phyloP scores from a whole-genome alignment of 2,113 vertebrate genomes.

The Alces alces region DNA sequence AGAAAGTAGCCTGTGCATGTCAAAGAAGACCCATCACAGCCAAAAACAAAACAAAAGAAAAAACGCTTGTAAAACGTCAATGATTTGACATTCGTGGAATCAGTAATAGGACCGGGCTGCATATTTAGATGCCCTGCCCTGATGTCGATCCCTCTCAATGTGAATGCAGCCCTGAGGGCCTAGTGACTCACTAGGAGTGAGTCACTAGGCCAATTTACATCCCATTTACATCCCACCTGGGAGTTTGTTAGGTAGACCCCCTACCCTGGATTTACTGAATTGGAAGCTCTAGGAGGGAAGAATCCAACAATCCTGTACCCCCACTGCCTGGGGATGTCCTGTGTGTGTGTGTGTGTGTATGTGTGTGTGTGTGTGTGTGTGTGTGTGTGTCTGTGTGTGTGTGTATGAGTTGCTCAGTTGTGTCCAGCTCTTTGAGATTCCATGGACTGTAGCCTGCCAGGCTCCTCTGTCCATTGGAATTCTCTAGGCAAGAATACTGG shows the following conservation, averaged over 20 bases:
- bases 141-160: rapidly evolving
- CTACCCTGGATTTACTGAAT: neutral
- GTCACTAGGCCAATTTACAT: too few species aligned
- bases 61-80: neutral
- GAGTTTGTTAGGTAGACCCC: neutral
- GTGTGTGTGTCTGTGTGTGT: too few species aligned
- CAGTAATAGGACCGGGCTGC: rapidly evolving
- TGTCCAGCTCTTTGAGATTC: neutral
- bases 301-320: rapidly evolving
- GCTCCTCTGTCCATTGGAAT: neutral
- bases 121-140: rapidly evolving
- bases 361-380: neutral
- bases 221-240: neutral
- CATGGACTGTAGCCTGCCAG: neutral
- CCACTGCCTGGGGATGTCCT: neutral
- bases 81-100: neutral
- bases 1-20: neutral
- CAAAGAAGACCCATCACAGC: neutral
- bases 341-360: neutral
- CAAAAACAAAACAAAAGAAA: neutral
- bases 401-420: neutral
- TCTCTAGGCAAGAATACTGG: neutral
- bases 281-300: neutral
- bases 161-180: neutral
- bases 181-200: too few species aligned